Evolutionary conservation across 2,113 vertebrate genomes (phyloP).

Genomic region (Upupa epops): DNA sequence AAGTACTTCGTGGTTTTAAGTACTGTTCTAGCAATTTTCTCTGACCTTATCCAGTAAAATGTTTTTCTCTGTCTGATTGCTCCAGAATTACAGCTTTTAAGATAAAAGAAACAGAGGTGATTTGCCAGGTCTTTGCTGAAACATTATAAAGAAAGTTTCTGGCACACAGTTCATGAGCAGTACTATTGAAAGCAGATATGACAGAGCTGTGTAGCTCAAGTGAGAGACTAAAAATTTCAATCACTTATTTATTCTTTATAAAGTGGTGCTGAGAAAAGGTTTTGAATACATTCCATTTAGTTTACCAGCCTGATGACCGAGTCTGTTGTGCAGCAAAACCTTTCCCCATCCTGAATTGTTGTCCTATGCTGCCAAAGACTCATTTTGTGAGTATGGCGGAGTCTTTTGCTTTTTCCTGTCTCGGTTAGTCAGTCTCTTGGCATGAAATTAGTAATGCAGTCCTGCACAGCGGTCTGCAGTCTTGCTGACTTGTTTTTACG

Average conservation of each 20-base stretch:
- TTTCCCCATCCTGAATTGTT: not conserved
- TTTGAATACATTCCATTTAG: not conserved
- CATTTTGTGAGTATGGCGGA: not conserved
- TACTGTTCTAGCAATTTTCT: not conserved
- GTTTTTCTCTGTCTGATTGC: slow-evolving; percentile 1
- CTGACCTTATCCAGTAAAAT: not conserved
- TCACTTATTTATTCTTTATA: not conserved
- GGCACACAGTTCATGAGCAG: not conserved
- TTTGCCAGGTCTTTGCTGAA: slow-evolving; percentile 16
- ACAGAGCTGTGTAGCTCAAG: not conserved
- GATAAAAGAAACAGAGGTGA: not conserved
- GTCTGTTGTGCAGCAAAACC: not conserved
- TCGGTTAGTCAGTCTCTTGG: slow-evolving; percentile 8
- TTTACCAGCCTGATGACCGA: not conserved
- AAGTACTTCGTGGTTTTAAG: not conserved
- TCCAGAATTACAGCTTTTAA: slow-evolving; percentile 1
- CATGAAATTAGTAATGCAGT: slow-evolving; percentile 4
- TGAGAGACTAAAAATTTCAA: not conserved
- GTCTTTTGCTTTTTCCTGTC: not conserved
- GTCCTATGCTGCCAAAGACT: slow-evolving; percentile 12
- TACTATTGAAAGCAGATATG: not conserved
- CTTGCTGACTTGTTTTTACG: not conserved
- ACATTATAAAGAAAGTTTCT: not conserved
- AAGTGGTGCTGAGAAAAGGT: not conserved
- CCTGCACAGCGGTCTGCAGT: not conserved